A percentile compares a stretch with the other conserved stretches of the same genome.
Conservation (phyloP, 2,888 invertebrate species). For the Microctonus aethiopoides region DNA sequence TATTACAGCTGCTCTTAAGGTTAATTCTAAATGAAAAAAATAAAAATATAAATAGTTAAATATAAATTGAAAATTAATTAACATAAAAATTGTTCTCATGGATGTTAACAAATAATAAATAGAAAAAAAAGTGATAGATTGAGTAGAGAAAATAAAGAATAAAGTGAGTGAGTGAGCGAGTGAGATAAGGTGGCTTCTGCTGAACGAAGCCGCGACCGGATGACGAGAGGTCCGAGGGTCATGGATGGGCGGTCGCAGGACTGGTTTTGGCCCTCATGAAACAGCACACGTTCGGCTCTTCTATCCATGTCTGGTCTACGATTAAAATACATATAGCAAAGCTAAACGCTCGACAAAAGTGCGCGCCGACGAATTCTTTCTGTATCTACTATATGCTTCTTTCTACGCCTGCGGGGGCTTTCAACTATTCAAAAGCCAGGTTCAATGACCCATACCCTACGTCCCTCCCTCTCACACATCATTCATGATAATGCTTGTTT, state of each 20-base stretch:
- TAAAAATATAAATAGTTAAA: not conserved
- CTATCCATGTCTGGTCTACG: conserved; percentile 22
- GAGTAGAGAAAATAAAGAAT: conserved; percentile 21
- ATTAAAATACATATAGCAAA: not conserved
- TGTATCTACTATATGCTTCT: conserved; percentile 17
- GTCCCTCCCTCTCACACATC: not conserved
- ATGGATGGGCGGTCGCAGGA: conserved; percentile 64
- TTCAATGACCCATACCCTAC: conserved; percentile 11
- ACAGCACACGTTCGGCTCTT: conserved; percentile 29
- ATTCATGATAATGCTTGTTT: conserved; percentile 46
- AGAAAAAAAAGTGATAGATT: conserved; percentile 21
- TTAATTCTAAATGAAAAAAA: no score
- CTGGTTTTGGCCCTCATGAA: conserved; percentile 58
- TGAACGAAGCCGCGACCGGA: conserved; percentile 56
- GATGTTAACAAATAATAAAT: conserved; percentile 6
- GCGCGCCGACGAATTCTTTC: conserved; percentile 19
- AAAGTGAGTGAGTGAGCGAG: conserved; percentile 38
- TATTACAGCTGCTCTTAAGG: no score
- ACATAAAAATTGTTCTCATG: not conserved
- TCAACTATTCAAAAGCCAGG: conserved; percentile 14
- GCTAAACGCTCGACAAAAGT: conserved; percentile 17
- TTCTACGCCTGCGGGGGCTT: conserved; percentile 13
- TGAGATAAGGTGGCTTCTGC: conserved; percentile 34
- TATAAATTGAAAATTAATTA: not conserved
- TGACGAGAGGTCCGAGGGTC: conserved; percentile 64